Percentiles rank a stretch among this genome's conserved stretches.
Conservation (phyloP, 2,888 invertebrate species). For the Pristionchus entomophagus region DNA sequence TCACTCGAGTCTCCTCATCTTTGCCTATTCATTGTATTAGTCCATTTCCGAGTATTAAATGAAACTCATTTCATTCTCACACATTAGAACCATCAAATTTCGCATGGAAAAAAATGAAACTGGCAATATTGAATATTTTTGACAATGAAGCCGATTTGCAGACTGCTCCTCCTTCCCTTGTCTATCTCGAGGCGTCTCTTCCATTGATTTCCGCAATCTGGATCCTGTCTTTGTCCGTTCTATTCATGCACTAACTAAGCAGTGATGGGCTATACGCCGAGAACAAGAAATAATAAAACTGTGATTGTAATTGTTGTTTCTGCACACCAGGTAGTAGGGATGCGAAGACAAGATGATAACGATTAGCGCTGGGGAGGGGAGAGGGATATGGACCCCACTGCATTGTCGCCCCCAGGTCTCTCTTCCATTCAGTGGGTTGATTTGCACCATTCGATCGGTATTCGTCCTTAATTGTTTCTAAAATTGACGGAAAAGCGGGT, state of each 20-base stretch:
- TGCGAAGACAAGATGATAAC: not conserved
- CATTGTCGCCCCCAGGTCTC: no score
- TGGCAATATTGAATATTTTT: not conserved
- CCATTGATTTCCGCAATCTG: conserved; percentile 8
- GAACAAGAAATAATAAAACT: not conserved
- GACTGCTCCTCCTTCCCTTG: not conserved
- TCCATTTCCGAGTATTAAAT: not conserved
- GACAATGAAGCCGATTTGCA: no score
- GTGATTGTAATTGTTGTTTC: not conserved
- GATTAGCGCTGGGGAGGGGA: no score
- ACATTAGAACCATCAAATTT: not conserved
- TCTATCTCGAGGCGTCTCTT: not conserved
- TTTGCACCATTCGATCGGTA: no score
- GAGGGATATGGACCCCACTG: no score
- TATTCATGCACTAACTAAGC: not conserved
- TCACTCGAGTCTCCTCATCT: not conserved
- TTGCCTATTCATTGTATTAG: not conserved
- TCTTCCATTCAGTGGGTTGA: no score
- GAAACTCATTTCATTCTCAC: not conserved
- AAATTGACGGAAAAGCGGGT: no score
- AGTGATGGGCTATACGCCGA: not conserved
- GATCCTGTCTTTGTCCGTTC: not conserved
- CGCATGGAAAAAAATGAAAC: no score
- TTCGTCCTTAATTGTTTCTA: no score
- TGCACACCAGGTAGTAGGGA: not conserved